These are phyloP conservation scores for Metacarcinus magister DNA, from an alignment of 2,888 invertebrate species.

Conservation along the genomic window DNA sequence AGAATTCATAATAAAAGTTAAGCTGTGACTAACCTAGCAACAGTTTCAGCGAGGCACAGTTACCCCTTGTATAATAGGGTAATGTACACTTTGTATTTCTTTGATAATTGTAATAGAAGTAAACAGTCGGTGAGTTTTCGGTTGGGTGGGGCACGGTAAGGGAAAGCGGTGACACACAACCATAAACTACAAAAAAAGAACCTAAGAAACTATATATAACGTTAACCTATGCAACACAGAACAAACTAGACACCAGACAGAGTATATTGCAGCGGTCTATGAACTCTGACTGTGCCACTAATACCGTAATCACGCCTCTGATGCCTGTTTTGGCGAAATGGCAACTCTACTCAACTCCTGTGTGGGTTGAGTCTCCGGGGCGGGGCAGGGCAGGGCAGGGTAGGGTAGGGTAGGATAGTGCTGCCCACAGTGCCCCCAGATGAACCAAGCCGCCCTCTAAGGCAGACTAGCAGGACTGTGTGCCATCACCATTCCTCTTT, in stretches of 20 bases:
- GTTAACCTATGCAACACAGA: neutral
- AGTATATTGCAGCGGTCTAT: neutral
- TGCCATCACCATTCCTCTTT: neutral
- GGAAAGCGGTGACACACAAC: neutral
- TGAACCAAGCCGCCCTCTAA: neutral
- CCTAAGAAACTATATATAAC: neutral
- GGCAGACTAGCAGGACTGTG: neutral
- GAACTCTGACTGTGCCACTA: slow-evolving; percentile 7
- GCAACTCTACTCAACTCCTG: neutral
- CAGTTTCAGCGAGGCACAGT: neutral
- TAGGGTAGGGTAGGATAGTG: neutral
- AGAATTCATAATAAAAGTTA: neutral
- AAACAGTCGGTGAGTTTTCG: neutral
- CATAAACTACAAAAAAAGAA: neutral
- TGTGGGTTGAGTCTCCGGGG: neutral
- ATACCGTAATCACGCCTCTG: neutral
- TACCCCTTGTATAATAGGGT: neutral
- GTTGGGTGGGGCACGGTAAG: neutral
- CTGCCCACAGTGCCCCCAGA: neutral
- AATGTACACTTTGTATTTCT: neutral
- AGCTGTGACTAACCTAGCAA: neutral
- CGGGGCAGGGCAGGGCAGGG: neutral
- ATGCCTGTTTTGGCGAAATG: neutral
- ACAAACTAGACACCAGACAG: neutral
- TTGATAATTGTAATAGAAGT: neutral